Base-by-base conservation (phyloP, 1,140 invertebrate genomes). In the Temnothorax longispinosus region DNA sequence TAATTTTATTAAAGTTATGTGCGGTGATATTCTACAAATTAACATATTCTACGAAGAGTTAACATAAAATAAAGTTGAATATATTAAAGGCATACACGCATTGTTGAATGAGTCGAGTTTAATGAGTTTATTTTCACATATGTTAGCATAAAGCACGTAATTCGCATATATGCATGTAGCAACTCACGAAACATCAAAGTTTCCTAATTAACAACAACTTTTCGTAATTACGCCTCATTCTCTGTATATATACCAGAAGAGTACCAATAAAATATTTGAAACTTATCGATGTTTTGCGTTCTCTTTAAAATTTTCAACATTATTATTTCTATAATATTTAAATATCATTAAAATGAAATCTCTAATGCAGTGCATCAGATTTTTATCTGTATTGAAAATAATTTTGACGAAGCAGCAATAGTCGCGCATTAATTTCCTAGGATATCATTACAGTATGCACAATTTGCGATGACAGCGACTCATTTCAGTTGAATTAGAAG, bases 181-280 rank as follows among this genome's bases (percentile, higher is more conserved):
- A 54, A 52, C 44, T 41, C 56, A n/a, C 41, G 65, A 60, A 50
- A 75, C 56, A 50, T 81, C 44, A 18, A 75, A 84, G 80, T 84
- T 84, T 74, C 69, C 80, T 75, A 84, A 84, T 84, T 84, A 84
- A 74, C 41, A 32, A 6, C 65, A 82, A 82, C 54, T 84, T 84
- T 47, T 50, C 18, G 54, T 74, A 74, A 82, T 84, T 75, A 84
- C 44, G 13, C 32, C 13, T 54, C 5, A 7, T 58, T 60, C 54
- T 27, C 54, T 27, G 54, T n/a, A 35, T 27, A 35, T 27, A 35
- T 54, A 74, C 7, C 41, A 50, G 35, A 69, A 58, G 35, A 3
- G 27, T 27, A 38, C 47, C 41, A 41, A 75, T 75, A 84, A 74
- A 74, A 84, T 38, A 75, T 60, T 60, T 60, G 11, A 38, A 35